A percentile compares a stretch with the other conserved stretches of the same genome.
Evolutionary conservation across 2,113 vertebrate species (phyloP).

Genomic region (Aepyceros melampus): DNA sequence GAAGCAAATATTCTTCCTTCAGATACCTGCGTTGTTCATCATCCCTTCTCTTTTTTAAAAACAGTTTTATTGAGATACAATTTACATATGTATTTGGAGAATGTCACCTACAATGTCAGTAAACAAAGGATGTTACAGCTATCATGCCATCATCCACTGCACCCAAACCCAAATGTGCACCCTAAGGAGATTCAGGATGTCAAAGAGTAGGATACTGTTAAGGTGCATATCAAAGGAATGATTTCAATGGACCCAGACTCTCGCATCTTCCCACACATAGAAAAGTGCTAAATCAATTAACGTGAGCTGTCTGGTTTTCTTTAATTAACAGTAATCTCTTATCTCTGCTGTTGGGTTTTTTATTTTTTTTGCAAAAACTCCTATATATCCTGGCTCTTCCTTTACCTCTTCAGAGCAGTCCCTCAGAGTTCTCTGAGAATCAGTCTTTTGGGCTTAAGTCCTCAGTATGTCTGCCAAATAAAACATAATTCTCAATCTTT

Average conservation of each 20-base stretch:
- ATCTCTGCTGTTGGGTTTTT: background rate
- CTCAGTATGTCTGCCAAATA: background rate
- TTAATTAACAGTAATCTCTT: background rate
- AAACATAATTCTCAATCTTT: background rate
- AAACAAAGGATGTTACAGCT: background rate
- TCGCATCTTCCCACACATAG: background rate
- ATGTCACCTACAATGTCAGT: background rate
- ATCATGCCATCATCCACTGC: background rate
- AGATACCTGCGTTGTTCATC: background rate
- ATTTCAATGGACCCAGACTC: background rate
- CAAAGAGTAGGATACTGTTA: background rate
- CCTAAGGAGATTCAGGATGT: no score
- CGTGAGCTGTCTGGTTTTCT: background rate
- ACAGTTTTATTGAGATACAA: background rate
- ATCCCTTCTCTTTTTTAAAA: background rate
- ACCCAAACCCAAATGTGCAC: background rate
- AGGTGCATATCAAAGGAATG: background rate
- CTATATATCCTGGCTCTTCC: background rate
- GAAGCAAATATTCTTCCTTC: background rate
- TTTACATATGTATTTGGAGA: background rate
- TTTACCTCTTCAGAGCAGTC: background rate
- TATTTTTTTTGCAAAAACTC: background rate
- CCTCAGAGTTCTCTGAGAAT: background rate
- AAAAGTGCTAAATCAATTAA: background rate
- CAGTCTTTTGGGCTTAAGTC: background rate